Percentiles rank a stretch among this genome's conserved stretches.
Evolutionary conservation across 2,113 vertebrate species (phyloP).

Genomic region (Tyto alba): DNA sequence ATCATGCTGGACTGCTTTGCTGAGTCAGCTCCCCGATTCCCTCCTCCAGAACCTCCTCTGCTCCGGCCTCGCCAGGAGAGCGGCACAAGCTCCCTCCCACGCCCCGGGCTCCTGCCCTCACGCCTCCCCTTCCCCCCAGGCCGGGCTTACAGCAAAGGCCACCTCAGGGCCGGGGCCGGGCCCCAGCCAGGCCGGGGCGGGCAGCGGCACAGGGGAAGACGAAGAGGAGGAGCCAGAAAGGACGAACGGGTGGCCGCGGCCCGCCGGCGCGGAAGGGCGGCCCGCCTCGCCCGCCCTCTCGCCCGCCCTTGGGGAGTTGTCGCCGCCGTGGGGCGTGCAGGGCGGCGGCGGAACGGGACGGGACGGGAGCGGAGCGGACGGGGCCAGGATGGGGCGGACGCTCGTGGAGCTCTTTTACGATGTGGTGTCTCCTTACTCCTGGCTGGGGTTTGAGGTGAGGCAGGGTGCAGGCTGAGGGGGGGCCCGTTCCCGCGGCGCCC

Average conservation of each 20-base stretch:
- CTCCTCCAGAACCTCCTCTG: conserved; percentile 2
- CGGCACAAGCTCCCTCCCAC: background rate
- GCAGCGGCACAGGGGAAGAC: background rate
- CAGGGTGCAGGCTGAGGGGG: too few relatives aligned
- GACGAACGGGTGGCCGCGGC: fast-evolving
- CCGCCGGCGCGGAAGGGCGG: fast-evolving
- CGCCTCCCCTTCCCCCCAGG: background rate
- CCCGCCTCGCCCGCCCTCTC: background rate
- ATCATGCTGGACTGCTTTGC: conserved; percentile 66
- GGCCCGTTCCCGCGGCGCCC: background rate
- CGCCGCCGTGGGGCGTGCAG: fast-evolving
- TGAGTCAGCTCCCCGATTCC: conserved; percentile 41
- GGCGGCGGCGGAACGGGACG: background rate
- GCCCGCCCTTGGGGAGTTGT: background rate
- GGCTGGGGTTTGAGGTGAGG: conserved; percentile 52
- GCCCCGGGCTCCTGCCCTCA: background rate
- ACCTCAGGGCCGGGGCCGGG: background rate
- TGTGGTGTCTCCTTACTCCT: conserved; percentile 46
- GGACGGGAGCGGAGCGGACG: fast-evolving
- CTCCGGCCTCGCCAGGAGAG: conserved; percentile 36
- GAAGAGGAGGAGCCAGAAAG: fast-evolving
- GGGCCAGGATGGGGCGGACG: fast-evolving
- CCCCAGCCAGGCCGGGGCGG: background rate
- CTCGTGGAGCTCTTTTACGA: conserved; percentile 22
- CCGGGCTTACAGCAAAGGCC: background rate